phyloP scores from a whole-genome alignment of 1,140 invertebrate genomes.

The Anthonomus grandis region DNA sequence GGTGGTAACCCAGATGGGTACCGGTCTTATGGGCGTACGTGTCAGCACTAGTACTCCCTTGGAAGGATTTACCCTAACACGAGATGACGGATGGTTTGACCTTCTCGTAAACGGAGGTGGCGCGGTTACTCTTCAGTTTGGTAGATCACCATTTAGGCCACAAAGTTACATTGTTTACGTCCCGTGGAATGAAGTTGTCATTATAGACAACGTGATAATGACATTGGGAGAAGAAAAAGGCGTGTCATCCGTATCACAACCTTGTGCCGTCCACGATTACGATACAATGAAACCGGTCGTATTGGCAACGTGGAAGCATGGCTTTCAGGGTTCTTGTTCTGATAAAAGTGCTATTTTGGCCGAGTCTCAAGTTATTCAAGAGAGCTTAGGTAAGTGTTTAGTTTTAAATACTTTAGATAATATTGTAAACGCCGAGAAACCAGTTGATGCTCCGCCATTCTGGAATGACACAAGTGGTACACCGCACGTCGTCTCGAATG shows the following conservation, averaged over 20 bases:
- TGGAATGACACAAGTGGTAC: too few relatives aligned
- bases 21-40: constrained; percentile 89
- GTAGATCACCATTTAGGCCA: constrained; percentile 85
- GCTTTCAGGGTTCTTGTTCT: constrained; percentile 92
- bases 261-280: constrained; percentile 87
- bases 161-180: constrained; percentile 90
- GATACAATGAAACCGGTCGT: constrained; percentile 92
- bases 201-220: constrained; percentile 85
- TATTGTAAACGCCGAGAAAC: too few relatives aligned
- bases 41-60: constrained; percentile 85
- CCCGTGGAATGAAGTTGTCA: constrained; percentile 95
- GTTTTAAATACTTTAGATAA: too few relatives aligned
- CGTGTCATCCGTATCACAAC: constrained; percentile 59
- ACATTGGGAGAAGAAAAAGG: constrained; percentile 76
- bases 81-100: constrained; percentile 93
- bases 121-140: constrained; percentile 90
- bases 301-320: constrained; percentile 93
- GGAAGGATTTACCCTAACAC: constrained; percentile 91
- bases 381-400: constrained; percentile 76
- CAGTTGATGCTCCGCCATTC: too few relatives aligned
- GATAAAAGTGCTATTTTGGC: constrained; percentile 88
- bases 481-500: too few relatives aligned
- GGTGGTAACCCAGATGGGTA: constrained; percentile 86
- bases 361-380: constrained; percentile 93
- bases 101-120: constrained; percentile 96